These are phyloP conservation scores for Climacteris rufus DNA, from an alignment of 2,113 vertebrate genomes.

Conservation along the genomic window DNA sequence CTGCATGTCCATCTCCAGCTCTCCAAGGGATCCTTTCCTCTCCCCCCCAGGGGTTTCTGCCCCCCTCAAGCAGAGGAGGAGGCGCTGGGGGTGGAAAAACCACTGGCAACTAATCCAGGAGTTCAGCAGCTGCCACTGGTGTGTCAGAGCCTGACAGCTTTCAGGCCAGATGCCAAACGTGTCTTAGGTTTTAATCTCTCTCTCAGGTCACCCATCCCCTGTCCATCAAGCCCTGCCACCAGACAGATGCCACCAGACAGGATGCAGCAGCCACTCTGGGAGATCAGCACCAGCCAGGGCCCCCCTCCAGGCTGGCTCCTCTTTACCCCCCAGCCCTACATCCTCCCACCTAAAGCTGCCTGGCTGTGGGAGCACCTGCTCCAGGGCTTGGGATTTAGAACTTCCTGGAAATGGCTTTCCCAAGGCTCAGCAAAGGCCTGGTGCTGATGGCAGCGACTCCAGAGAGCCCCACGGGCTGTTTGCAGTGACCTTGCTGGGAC, in stretches of 20 bases:
- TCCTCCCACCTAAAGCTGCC: not conserved
- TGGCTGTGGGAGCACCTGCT: not conserved
- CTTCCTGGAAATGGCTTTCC: not conserved
- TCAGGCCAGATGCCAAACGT: slow-evolving; percentile 43
- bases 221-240: slow-evolving; percentile 12
- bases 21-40: not conserved
- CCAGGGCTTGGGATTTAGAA: accelerated
- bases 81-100: not conserved
- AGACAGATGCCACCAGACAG: slow-evolving; percentile 16
- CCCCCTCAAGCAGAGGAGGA: no score
- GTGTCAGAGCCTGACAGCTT: not conserved
- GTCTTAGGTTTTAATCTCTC: slow-evolving; percentile 52
- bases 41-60: not conserved
- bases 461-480: not conserved
- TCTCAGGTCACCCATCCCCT: slow-evolving; percentile 49
- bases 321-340: accelerated
- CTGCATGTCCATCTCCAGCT: not conserved
- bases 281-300: not conserved
- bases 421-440: not conserved
- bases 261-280: not conserved
- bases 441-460: not conserved
- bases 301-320: not conserved
- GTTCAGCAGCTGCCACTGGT: slow-evolving; percentile 54
- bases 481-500: slow-evolving; percentile 22
- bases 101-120: slow-evolving; percentile 42